Evolutionary conservation across 2,113 vertebrate species (phyloP), one percentile per base, ranked within the genome.

Genomic region (Leucopternis melanops): DNA sequence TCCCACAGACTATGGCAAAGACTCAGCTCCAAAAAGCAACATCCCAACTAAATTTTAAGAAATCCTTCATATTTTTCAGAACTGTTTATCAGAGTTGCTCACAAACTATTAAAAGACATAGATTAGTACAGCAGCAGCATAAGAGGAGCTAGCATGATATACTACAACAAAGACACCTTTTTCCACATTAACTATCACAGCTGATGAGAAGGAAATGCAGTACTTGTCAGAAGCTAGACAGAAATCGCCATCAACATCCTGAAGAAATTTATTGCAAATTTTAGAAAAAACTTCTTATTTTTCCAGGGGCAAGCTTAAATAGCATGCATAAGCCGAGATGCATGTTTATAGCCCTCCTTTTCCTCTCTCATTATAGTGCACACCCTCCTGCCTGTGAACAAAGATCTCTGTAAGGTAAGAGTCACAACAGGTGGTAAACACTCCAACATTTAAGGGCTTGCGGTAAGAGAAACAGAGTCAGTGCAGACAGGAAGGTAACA

Each of bases 371-470:
- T 80, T 94, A 86, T 14, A 87, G 36, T 14, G 50, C 78, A 87
- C 65, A 73, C 32, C 20, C 78, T 90, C 38, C 70, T 50, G 81
- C 73, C 84, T 63, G 54, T 25, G 84, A 94, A 92, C 83, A 96
- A 91, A 94, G 86, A 91, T 85, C 62, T 92, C 78, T 89, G 78
- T 77, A 90, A 95, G 91, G 92, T 95, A 96, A 81, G 61, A 94
- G 87, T 95, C 96, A 95, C 92, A 96, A 96, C 92, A 95, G 97
- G 96, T 95, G 96, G 95, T 90, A 95, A 97, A 90, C 84, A 94
- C 89, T 89, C 84, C 95, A 97, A 38, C 95, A 87, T 96, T 96
- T 94, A 92, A 96, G n/a, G n/a, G n/a, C n/a, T n/a, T n/a, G n/a
- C n/a, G 83, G 84, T 57, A 80, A 40, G 13, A 65, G n/a, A 92